phyloP scores from a whole-genome alignment of 1,140 invertebrate species.

The Platyura marginata region DNA sequence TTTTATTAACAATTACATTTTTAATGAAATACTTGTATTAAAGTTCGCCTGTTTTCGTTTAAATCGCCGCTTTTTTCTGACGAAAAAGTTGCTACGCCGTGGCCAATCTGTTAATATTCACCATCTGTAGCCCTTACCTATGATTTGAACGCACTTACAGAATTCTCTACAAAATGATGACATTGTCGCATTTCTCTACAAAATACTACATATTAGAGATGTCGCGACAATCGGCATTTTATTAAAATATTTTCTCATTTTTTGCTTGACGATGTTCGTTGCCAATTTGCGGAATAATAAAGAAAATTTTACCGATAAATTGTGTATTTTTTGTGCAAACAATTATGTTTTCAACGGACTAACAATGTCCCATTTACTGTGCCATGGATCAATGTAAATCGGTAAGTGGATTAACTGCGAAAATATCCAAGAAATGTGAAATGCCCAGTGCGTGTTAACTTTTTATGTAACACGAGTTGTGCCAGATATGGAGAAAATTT shows the following conservation, averaged over 20 bases:
- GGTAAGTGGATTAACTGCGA: neutral
- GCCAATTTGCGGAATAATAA: neutral
- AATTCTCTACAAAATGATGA: too few relatives aligned
- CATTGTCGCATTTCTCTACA: too few relatives aligned
- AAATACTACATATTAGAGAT: too few relatives aligned
- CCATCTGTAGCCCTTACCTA: too few relatives aligned
- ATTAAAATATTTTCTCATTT: neutral
- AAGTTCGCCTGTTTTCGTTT: too few relatives aligned
- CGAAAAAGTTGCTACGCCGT: too few relatives aligned
- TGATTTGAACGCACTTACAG: too few relatives aligned
- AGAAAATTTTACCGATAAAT: neutral
- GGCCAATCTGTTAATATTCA: too few relatives aligned
- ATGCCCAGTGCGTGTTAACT: neutral
- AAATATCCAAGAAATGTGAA: neutral
- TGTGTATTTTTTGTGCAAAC: neutral
- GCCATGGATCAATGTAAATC: constrained; percentile 1
- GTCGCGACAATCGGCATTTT: neutral
- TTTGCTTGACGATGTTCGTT: neutral
- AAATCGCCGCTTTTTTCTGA: too few relatives aligned
- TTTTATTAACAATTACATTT: too few relatives aligned
- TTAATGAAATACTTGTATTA: too few relatives aligned
- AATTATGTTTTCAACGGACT: neutral
- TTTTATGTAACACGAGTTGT: neutral
- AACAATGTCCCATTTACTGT: neutral
- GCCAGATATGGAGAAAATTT: neutral